Evolutionary conservation across 2,113 vertebrate genomes (phyloP).

Genomic region (Phyllostomus hastatus): DNA sequence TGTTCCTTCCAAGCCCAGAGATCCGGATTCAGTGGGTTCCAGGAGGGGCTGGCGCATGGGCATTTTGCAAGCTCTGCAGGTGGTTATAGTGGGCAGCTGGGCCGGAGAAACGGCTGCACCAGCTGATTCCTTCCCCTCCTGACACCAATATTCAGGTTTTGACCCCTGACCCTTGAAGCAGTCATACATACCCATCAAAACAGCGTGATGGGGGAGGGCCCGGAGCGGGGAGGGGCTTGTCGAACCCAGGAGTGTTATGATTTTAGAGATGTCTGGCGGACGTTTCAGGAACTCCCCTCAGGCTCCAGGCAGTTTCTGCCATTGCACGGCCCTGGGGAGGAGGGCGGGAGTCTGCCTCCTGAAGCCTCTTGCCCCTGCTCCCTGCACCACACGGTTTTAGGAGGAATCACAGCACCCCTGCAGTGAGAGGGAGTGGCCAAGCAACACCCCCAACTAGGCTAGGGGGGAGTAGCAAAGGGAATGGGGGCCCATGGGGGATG

Average conservation of each 20-base stretch:
- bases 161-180: background rate
- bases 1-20: background rate
- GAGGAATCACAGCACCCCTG: background rate
- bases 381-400: background rate
- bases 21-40: too few relatives aligned
- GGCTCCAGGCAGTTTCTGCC: background rate
- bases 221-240: background rate
- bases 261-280: background rate
- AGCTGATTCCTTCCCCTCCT: too few relatives aligned
- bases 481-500: background rate
- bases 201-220: background rate
- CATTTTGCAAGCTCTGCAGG: background rate
- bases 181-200: background rate
- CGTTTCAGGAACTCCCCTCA: background rate
- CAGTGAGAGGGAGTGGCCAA: background rate
- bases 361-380: background rate
- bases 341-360: background rate
- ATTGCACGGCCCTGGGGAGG: too few relatives aligned
- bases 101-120: background rate
- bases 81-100: background rate
- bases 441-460: rapidly evolving
- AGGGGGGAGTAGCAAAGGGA: background rate
- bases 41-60: background rate
- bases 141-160: background rate
- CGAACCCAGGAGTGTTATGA: background rate